phyloP scores from a whole-genome alignment of 2,797 vertebrate species.

The Thripadectes ignobilis region DNA sequence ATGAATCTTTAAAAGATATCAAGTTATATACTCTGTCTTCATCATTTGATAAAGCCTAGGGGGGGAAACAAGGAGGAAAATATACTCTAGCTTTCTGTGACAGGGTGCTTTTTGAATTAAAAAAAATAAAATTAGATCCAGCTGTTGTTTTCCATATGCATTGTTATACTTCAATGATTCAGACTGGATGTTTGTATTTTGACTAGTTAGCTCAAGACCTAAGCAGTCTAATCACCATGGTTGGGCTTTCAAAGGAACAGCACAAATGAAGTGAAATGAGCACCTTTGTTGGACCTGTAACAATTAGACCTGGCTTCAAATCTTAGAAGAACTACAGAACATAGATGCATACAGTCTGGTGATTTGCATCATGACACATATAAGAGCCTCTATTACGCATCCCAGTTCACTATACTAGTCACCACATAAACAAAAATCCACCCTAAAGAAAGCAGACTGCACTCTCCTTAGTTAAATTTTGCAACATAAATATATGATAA shows the following conservation, averaged over 20 bases:
- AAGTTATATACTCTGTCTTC: not conserved
- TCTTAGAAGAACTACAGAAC: not conserved
- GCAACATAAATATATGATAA: not conserved
- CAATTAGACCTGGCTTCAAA: constrained; percentile 23
- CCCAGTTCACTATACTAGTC: not conserved
- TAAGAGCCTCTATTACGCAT: not conserved
- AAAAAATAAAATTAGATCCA: not conserved
- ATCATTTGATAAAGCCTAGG: not conserved
- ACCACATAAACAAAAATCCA: constrained; percentile 17
- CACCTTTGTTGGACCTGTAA: not conserved
- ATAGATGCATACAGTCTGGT: not conserved
- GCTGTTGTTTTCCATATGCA: not conserved
- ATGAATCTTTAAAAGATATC: not conserved
- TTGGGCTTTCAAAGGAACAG: constrained; percentile 18
- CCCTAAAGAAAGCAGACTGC: not conserved
- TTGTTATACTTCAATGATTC: not conserved
- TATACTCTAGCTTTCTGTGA: not conserved
- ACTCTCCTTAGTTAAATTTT: not conserved
- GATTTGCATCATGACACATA: constrained; percentile 52
- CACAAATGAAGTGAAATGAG: not conserved
- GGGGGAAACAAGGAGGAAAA: not conserved
- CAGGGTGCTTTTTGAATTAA: not conserved
- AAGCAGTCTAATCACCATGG: not conserved
- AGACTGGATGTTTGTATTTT: constrained; percentile 39
- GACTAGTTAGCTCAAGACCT: not conserved